Base-by-base conservation (phyloP, 23 tunicate genomes). In the Halocynthia roretzi region DNA sequence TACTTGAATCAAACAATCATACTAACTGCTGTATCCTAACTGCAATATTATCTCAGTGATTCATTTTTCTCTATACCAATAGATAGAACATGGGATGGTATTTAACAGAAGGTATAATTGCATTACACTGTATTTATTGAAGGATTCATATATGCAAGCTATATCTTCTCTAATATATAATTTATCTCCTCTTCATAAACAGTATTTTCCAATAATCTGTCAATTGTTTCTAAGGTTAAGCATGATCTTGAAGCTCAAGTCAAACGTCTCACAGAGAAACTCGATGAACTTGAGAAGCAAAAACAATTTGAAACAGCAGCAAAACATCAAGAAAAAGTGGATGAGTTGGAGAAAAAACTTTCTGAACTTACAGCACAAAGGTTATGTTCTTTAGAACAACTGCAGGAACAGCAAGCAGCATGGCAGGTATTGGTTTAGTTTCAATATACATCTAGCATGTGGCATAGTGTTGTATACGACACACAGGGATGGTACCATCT, bases 321-420 rank as follows among this genome's bases (percentile, higher is more conserved):
- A 20, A 53, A 68, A 14, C 63, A 67, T 10, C 83, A 80, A 67
- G 74, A 80, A 9, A 60, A 53, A 52, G 72, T 53, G 8, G 60
- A 64, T 51, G 83, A 67, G 20, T 44, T 80, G 15, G 83, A 80
- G 51, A 67, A 62, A 56, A 53, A 68, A 67, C 52, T 80, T 7
- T 60, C 23, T n/a, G 76, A 80, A 52, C 21, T 80, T 7, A 80
- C 83, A 10, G 57, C 74, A 23, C 75, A 67, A 18, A 62, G 83
- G 21, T 52, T 80, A 14, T 62, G 57, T 8, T 70, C 74, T 50
- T 76, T 80, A 19, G 83, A 80, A 48, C 75, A 67, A 66, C 56
- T 80, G 57, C 83, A 80, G 62, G 75, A 80, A 44, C 83, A 80
- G 10, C 83, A 80, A 70, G 74, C 83, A 8, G 76, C 64, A 14